Base-by-base conservation (phyloP, 2,113 vertebrate species). In the Oreochromis spilurus region DNA sequence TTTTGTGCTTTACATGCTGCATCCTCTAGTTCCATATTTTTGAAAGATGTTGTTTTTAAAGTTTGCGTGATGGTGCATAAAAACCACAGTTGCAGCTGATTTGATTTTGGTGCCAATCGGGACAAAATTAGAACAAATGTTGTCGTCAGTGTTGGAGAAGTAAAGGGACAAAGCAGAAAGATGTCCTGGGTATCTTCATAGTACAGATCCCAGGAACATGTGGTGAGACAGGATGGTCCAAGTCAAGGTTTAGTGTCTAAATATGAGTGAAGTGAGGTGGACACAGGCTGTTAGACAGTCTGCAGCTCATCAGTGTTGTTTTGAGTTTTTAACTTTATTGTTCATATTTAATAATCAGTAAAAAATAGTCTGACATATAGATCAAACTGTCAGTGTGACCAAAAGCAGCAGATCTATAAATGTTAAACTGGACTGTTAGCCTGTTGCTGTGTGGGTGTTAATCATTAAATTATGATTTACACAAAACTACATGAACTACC, bases 31-130 rank as follows among this genome's bases (percentile, higher is more conserved):
- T 36, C 17, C 10, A 5, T 17, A 36, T 36, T 36, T 65, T 36
- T 65, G 60, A 65, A 65, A n/a, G 17, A n/a, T 7, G 31, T 65
- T 4, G 0, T 62, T n/a, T 62, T 62, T 19, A 62, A 62, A 62
- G 31, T 62, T n/a, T 65, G 31, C 0, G 2, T 65, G 60, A 65
- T 36, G 0, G 29, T 62, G 58, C 16, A 62, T 34, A 19, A 65
- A 65, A 65, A 1, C 2, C 8, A 65, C 17, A 65, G 60, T 19
- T 65, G 60, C 9, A 36, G 4, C 17, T 36, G 31, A n/a, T 62
- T 62, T 62, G 5, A 62, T 62, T 62, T 62, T n/a, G 31, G 58
- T 62, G 58, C 0, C 9, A 62, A 0, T 62, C 0, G 5, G 58
- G 58, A 36, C 31, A 62, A 62, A 62, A 36, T 62, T 62, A n/a